phyloP scores from a whole-genome alignment of 2,888 invertebrate genomes.

The Neoitamus cyanurus region DNA sequence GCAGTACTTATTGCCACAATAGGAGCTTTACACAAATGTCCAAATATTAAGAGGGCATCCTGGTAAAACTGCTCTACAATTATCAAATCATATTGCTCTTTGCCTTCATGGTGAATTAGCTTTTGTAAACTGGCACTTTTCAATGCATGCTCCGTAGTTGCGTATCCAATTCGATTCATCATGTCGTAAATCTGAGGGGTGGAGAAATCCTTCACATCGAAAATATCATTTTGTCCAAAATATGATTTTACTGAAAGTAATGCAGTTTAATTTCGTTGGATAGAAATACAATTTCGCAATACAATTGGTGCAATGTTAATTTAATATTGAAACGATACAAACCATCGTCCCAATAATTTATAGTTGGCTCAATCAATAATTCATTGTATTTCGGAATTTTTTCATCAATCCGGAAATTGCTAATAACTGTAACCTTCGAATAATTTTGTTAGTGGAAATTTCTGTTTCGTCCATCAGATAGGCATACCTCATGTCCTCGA shows the following conservation, averaged over 20 bases:
- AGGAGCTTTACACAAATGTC: constrained; percentile 63
- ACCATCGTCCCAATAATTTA: constrained; percentile 62
- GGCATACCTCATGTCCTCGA: constrained; percentile 66
- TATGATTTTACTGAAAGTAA: constrained; percentile 50
- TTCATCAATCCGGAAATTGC: constrained; percentile 62
- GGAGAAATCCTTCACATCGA: constrained; percentile 53
- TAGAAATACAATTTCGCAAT: too few species aligned
- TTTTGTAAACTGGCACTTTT: constrained; percentile 55
- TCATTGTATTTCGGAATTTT: constrained; percentile 61
- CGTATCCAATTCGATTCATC: constrained; percentile 58
- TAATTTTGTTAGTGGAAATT: not conserved
- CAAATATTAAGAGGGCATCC: constrained; percentile 65
- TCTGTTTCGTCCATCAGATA: not conserved
- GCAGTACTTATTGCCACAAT: constrained; percentile 63
- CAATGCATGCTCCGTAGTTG: constrained; percentile 60
- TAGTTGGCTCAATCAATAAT: constrained; percentile 60
- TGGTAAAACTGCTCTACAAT: constrained; percentile 66
- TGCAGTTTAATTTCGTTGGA: not conserved
- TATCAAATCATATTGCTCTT: constrained; percentile 66
- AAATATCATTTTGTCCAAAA: constrained; percentile 50
- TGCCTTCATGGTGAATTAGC: constrained; percentile 56
- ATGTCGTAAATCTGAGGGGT: constrained; percentile 57
- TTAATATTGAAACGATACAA: not conserved
- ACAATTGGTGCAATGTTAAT: too few species aligned
- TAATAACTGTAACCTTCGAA: constrained; percentile 61